Conservation (phyloP, 2,797 vertebrate genomes). For the Limnodromus scolopaceus region DNA sequence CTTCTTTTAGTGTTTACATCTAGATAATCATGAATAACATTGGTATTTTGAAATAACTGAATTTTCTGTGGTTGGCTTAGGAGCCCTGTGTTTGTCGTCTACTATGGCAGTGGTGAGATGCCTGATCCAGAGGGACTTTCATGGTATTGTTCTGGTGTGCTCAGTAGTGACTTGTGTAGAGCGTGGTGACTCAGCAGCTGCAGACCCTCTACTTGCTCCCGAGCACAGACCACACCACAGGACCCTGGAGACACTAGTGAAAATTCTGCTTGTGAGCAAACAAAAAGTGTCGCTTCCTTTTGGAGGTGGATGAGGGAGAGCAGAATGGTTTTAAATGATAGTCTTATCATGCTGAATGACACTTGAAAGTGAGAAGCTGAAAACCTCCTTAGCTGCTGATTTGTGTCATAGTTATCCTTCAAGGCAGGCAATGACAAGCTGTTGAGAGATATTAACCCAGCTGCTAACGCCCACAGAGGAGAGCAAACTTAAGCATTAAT, state of each 20-base stretch:
- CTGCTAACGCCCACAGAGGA: background rate
- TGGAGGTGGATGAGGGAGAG: background rate
- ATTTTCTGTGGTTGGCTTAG: background rate
- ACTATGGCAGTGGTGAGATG: background rate
- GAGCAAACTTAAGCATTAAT: background rate
- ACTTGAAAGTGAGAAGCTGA: background rate
- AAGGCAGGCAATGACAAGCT: background rate
- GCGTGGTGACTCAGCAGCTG: background rate
- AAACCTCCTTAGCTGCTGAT: background rate
- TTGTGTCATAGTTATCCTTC: background rate
- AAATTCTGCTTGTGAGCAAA: background rate
- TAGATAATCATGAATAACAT: background rate
- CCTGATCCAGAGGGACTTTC: background rate
- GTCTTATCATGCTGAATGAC: background rate
- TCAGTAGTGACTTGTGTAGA: background rate
- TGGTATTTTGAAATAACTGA: background rate
- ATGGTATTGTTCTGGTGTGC: background rate
- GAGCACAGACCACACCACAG: accelerated
- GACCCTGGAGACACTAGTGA: background rate
- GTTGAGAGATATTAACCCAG: background rate
- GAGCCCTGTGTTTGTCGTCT: background rate
- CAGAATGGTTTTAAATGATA: background rate
- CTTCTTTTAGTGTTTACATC: background rate
- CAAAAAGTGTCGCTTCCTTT: background rate
- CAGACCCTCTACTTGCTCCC: background rate